Evolutionary conservation across 2,888 invertebrate genomes (phyloP), one percentile per base, ranked within the genome.

Genomic region (Drosophila nr. perissopoda): DNA sequence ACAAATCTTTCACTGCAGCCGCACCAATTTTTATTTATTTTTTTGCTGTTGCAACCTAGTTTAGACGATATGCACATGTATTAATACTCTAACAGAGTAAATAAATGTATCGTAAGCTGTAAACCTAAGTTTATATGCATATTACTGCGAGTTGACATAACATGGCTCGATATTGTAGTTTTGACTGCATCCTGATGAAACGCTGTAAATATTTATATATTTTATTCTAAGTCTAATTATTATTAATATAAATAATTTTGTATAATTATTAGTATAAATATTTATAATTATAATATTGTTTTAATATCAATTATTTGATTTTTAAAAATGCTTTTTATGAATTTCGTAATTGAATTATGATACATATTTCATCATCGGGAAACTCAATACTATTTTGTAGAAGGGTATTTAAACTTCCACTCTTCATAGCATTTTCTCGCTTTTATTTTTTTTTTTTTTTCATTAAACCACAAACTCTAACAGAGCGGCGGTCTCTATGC

Each of bases 1-100:
- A 66, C 84, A 84, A 84, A 87, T 83, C 87, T 86, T 87, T 84
- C 87, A 76, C 82, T 80, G 64, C 68, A 75, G 71, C 74, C 66
- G 49, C 78, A 69, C 58, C 53, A 73, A 64, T 33, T 25, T 63
- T 73, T 69, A 25, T 36, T 7, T 40, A 0, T n/a, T n/a, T 70
- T 76, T 73, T 66, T 45, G 58, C 48, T 59, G 8, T 25, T 64
- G 29, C 56, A 65, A 27, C 52, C 38, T 42, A 56, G 29, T 67
- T 71, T 61, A 29, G 49, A 38, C 27, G 16, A 27, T 18, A 29
- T n/a, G 31, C 51, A 59, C 51, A 49, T 45, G 34, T 40, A 27
- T 64, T 33, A 49, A 58, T 76, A 56, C 72, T 18, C 76, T 76
- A 33, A 48, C 29, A 33, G 33, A 13, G 6, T 18, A 25, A n/a